Base-by-base conservation (phyloP, 2,888 invertebrate species). In the Cloeon dipterum region DNA sequence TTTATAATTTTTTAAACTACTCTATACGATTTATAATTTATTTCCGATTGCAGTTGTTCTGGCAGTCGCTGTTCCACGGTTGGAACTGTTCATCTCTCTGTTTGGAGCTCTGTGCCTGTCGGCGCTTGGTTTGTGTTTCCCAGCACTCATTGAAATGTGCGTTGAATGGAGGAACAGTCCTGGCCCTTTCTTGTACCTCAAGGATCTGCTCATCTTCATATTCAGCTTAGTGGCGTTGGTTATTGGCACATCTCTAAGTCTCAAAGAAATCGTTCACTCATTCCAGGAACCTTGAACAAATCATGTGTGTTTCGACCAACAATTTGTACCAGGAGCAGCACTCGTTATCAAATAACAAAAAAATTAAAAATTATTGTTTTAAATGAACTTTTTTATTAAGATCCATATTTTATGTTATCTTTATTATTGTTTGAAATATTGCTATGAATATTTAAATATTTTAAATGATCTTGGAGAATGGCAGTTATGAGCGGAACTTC, bases 71-170 rank as follows among this genome's bases (percentile, higher is more conserved):
- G 77, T 91, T 40, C 89, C 91, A 0, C 73, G 79, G 48, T 57
- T 89, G 50, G 74, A 70, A 29, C 58, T 77, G 4, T 75, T 78
- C 58, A 79, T 79, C 45, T 75, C 77, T 1, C 55, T 79, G 34
- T 74, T 79, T 41, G 91, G 91, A n/a, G 88, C 91, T 1, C 63
- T 91, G 3, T 85, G 86, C 44, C 62, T 88, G 33, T 85, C 89
- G 0, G 81, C 79, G 1, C 63, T 91, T 39, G 89, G 91, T 1
- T 63, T 93, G 34, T 81, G 85, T 2, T 81, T 91, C 54, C 91
- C 91, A 8, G 86, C 91, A 1, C 60, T 86, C 42, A 79, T 93
- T 45, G 79, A 91, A 50, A 68, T 76, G 44, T 73, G 77, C 53
- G 75, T 79, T 0, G 75, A 68, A 41, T 79, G 71, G 67, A 68